These are phyloP conservation scores for Atta texana DNA, from an alignment of 1,140 invertebrate genomes.

Conservation along the genomic window DNA sequence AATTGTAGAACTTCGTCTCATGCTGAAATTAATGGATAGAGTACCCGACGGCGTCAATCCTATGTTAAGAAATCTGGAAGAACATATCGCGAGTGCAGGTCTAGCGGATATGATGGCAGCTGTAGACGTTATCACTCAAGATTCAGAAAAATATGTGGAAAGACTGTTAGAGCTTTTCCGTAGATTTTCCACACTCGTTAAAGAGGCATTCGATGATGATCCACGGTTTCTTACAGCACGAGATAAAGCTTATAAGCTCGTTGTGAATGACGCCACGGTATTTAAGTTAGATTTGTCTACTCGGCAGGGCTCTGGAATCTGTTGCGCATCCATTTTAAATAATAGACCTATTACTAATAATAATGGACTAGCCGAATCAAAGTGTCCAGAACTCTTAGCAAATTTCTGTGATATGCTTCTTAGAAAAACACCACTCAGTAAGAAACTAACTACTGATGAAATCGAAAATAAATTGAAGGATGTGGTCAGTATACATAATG, in stretches of 20 bases:
- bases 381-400: conserved; percentile 99
- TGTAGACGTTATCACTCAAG: conserved; percentile 98
- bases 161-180: conserved; percentile 97
- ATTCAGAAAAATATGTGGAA: conserved; percentile 99
- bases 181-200: conserved; percentile 96
- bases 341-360: conserved; percentile 83
- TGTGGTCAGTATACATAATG: conserved; percentile 89
- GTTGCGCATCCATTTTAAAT: conserved; percentile 74
- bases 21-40: conserved; percentile 98
- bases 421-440: conserved; percentile 98
- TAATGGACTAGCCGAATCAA: conserved; percentile 93
- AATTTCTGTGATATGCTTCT: conserved; percentile 99
- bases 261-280: conserved; percentile 99
- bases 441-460: conserved; percentile 98
- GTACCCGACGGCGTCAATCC: conserved; percentile 96
- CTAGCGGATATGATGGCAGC: conserved; percentile 98
- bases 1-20: conserved; percentile 92
- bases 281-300: conserved; percentile 93
- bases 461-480: conserved; percentile 97
- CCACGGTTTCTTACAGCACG: conserved; percentile 98
- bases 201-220: conserved; percentile 98
- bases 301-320: conserved; percentile 86
- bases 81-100: conserved; percentile 97
- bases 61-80: conserved; percentile 96
- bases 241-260: conserved; percentile 99